A percentile compares a stretch with the other conserved stretches of the same genome.
Conservation (phyloP, 2,113 vertebrate genomes). For the Megatriorchis doriae region DNA sequence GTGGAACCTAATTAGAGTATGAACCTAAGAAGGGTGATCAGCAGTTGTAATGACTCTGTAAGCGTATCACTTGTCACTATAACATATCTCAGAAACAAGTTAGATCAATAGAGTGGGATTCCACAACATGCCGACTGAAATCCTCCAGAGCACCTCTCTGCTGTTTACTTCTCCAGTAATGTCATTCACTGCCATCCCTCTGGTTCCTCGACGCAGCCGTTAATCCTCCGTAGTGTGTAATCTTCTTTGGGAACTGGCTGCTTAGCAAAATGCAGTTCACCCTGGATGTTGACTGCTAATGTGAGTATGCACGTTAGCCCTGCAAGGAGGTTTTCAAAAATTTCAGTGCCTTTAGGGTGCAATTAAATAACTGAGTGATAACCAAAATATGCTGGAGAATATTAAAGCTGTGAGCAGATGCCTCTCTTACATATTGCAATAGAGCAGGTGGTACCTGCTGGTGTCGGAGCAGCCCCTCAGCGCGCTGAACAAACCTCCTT, state of each 20-base stretch:
- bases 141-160: background rate
- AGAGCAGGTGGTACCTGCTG: constrained; percentile 27
- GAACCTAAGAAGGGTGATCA: background rate
- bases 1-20: background rate
- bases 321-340: background rate
- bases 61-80: background rate
- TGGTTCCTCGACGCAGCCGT: background rate
- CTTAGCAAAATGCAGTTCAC: constrained; percentile 26
- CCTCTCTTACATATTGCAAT: constrained; percentile 12
- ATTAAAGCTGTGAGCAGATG: constrained; percentile 29
- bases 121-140: background rate
- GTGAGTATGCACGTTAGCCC: background rate
- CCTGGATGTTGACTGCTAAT: background rate
- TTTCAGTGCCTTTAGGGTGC: background rate
- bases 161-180: background rate
- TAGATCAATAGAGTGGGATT: background rate
- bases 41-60: background rate
- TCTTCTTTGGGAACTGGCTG: constrained; percentile 29
- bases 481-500: background rate
- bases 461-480: background rate
- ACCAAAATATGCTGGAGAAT: constrained; percentile 35
- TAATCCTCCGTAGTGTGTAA: constrained; percentile 5
- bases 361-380: constrained; percentile 49
- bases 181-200: constrained; percentile 2
- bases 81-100: constrained; percentile 25